Conservation (phyloP, 2,113 vertebrate species). For the Sterna hirundo region DNA sequence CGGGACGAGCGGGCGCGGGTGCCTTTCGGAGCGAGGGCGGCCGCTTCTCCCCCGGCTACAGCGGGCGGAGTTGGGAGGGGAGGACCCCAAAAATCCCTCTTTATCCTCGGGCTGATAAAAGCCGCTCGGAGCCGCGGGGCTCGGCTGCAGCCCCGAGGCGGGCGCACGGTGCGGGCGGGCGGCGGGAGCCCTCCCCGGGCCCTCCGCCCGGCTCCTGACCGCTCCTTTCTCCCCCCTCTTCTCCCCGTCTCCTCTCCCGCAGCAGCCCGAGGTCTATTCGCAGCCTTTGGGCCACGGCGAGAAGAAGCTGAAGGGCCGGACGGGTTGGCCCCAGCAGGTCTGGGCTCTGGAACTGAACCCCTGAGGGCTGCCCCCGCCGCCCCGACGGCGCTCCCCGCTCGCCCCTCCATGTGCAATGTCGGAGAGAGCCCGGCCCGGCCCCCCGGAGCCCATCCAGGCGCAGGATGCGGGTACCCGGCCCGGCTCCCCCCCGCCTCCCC, state of each 20-base stretch:
- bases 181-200: not conserved
- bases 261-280: slow-evolving; percentile 80
- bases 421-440: not conserved
- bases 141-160: not conserved
- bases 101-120: not conserved
- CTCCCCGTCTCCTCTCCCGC: slow-evolving; percentile 26
- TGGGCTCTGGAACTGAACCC: slow-evolving; percentile 96
- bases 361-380: slow-evolving; percentile 68
- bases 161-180: not conserved
- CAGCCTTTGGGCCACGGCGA: slow-evolving; percentile 79
- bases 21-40: not conserved
- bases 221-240: not conserved
- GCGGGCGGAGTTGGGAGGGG: not conserved
- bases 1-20: not conserved
- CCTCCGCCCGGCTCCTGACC: not conserved
- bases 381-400: not conserved
- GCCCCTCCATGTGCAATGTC: slow-evolving; percentile 50
- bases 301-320: slow-evolving; percentile 93
- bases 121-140: not conserved
- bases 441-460: not conserved
- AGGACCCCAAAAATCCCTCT: not conserved
- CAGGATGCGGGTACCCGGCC: not conserved
- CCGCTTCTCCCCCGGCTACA: not conserved
- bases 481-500: not conserved
- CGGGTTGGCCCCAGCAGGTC: slow-evolving; percentile 98